Evolutionary conservation across 92 coral and sea anemone species (phyloP), one percentile per base, ranked within the genome.

Genomic region (Heliopora coerulea): DNA sequence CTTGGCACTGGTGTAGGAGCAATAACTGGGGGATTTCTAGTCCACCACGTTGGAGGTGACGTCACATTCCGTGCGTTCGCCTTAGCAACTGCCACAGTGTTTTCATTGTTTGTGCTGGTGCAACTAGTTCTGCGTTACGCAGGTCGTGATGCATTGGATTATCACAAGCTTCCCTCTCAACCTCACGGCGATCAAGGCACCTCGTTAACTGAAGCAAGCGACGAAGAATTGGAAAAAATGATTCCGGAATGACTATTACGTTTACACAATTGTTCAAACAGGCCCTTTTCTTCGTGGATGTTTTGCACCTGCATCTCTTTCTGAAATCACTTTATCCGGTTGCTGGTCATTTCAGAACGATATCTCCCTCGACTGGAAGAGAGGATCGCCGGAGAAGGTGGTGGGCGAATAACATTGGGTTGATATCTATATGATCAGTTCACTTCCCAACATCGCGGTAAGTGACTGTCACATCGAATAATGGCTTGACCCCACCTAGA

Each of bases 1-100:
- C 54, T 66, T 44, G 73, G 73, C 1, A 66, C 73, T 66, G 73
- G 73, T 9, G 42, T 57, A 7, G 73, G 73, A 19, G 73, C 73
- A 3, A 66, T 66, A 30, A 30, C 31, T 66, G 73, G 73, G 13
- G 73, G 73, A 35, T 66, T 66, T 66, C 73, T 66, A 23, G 73
- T 66, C 31, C 73, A 66, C 18, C 56, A 66, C 35, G 57, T 66
- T 4, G 73, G 73, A 23, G 73, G 73, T 23, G 73, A 66, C 52
- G 25, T 42, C 37, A 14, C 73, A 27, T 66, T 66, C 30, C 56
- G 73, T 3, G 73, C 73, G 8, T 66, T 66, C 39, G 49, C 73
- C 49, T 41, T 66, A 57, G 54, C 73, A 21, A 66, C 73, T 18
- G 73, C 73, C 35, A 26, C 73, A 19, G 73, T 66, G 18, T 66